These are phyloP conservation scores for Trissolcus japonicus DNA, from an alignment of 2,888 invertebrate species.

Conservation along the genomic window DNA sequence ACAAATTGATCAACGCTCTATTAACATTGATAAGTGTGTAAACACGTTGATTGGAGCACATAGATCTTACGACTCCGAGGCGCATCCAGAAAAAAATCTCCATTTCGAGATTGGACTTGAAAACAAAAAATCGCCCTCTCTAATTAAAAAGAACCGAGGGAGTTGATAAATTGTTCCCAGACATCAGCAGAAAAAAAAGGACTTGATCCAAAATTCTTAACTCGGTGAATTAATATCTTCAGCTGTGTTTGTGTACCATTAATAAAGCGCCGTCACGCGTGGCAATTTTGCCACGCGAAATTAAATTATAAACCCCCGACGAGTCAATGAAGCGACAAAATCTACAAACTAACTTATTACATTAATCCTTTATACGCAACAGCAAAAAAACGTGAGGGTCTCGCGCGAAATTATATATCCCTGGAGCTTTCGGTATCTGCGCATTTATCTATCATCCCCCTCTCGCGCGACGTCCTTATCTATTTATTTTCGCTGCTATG, in stretches of 20 bases:
- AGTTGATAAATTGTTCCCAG: too few species aligned
- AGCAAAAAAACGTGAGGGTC: conserved; percentile 18
- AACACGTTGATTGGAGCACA: too few species aligned
- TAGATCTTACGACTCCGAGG: too few species aligned
- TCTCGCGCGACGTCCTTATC: conserved; percentile 1
- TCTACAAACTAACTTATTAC: conserved; percentile 44
- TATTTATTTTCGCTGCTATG: conserved; percentile 26
- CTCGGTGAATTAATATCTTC: too few species aligned
- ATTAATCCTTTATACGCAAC: conserved; percentile 39
- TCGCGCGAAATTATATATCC: conserved; percentile 27
- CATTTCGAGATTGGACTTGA: too few species aligned
- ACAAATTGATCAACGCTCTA: too few species aligned
- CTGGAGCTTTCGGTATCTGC: conserved; percentile 27
- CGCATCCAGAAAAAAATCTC: too few species aligned
- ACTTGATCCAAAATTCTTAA: too few species aligned
- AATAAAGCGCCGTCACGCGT: conserved; percentile 38
- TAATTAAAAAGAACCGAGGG: too few species aligned
- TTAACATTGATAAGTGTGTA: too few species aligned
- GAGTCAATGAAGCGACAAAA: conserved; percentile 44
- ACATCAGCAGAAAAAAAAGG: too few species aligned
- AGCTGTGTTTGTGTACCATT: conserved; percentile 17
- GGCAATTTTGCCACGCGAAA: conserved; percentile 22
- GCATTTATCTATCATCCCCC: conserved; percentile 16
- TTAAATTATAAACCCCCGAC: conserved; percentile 43
- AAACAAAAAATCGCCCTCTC: too few species aligned